Evolutionary conservation across 2,113 vertebrate species (phyloP).

Genomic region (Leptobrachium leishanense): DNA sequence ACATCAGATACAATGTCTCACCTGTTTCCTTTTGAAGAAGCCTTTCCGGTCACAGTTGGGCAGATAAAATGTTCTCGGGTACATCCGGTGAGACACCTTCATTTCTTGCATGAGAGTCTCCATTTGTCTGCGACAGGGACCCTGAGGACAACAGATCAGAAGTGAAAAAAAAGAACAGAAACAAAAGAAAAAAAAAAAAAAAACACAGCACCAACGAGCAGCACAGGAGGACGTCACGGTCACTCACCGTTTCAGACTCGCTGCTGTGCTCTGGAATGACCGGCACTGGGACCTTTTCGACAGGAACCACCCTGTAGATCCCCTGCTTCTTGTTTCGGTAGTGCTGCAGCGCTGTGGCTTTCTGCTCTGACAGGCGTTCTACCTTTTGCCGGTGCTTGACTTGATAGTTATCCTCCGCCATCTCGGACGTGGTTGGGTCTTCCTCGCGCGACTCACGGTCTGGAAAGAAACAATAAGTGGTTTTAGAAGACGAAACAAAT

Average conservation of each 20-base stretch:
- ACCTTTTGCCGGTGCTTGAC: constrained; percentile 76
- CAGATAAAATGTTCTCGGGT: constrained; percentile 88
- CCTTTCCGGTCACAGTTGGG: constrained; percentile 97
- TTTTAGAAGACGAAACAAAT: too few relatives aligned
- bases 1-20: constrained; percentile 48
- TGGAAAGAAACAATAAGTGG: constrained; percentile 51
- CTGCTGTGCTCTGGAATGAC: constrained; percentile 80
- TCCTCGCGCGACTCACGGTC: constrained; percentile 89
- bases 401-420: constrained; percentile 78
- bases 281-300: constrained; percentile 77
- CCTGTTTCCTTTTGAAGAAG: constrained; percentile 98
- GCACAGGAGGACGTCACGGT: not conserved
- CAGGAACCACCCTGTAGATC: constrained; percentile 76
- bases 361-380: constrained; percentile 76
- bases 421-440: constrained; percentile 79
- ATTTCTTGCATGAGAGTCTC: constrained; percentile 91
- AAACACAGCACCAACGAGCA: not conserved
- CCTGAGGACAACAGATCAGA: constrained; percentile 63
- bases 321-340: constrained; percentile 82
- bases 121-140: constrained; percentile 93
- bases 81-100: constrained; percentile 87
- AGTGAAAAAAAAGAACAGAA: too few relatives aligned
- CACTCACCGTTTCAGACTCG: constrained; percentile 90
- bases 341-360: constrained; percentile 84
- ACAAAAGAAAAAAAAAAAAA: not conserved